Conservation (phyloP, 2,888 invertebrate genomes). For the Mayetiola destructor region DNA sequence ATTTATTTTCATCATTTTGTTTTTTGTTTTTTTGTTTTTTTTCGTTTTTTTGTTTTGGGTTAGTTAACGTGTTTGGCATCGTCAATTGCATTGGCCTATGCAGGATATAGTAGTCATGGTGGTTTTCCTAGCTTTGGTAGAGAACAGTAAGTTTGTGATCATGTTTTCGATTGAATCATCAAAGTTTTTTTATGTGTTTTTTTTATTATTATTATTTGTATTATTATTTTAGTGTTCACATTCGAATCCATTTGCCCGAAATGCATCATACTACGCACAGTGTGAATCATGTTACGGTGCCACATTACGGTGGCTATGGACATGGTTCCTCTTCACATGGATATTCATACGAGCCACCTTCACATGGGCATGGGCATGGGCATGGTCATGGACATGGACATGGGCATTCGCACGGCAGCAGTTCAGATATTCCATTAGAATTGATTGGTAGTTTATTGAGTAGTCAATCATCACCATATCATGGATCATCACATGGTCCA, state of each 20-base stretch:
- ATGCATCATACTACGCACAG: neutral
- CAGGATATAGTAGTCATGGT: neutral
- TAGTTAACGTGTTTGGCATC: neutral
- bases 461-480: too few relatives aligned
- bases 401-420: neutral
- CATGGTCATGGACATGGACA: neutral
- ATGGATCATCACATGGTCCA: too few relatives aligned
- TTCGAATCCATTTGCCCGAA: conserved; percentile 1
- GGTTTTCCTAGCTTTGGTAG: neutral
- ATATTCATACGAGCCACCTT: neutral
- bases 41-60: neutral
- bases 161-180: neutral
- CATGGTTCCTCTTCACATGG: neutral
- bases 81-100: neutral
- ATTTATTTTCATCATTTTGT: neutral
- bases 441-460: too few relatives aligned
- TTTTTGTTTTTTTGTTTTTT: neutral
- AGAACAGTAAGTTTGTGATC: conserved; percentile 1
- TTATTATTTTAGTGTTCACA: conserved; percentile 3
- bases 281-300: neutral
- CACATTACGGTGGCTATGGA: neutral
- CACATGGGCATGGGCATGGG: neutral
- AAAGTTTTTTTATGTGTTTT: neutral
- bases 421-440: too few relatives aligned
- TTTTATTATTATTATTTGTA: neutral